Evolutionary conservation across 2,113 vertebrate genomes (phyloP), one percentile per base, ranked within the genome.

Genomic region (Tachuris rubrigastra): DNA sequence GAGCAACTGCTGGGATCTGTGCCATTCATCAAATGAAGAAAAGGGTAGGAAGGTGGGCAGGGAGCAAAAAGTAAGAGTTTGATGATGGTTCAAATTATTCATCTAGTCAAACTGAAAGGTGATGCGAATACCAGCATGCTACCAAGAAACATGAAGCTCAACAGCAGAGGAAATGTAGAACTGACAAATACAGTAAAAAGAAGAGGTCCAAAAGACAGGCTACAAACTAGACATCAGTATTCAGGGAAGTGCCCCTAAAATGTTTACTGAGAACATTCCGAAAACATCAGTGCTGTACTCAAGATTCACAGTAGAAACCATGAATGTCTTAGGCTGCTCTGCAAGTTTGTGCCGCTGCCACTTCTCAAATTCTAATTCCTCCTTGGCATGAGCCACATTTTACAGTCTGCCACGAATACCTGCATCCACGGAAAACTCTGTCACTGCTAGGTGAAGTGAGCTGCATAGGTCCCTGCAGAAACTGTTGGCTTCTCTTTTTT

Each of bases 261-360:
- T 16, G 33, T 22, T 72, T 41, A 17, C 3, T 42, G 68, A 11
- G 13, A 75, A 47, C 0, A 1, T 49, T 52, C 52, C 50, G 47
- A 46, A 49, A 84, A 76, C 31, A 62, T 12, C 6, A 1, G 6
- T 14, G 11, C 52, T 65, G 53, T 49, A 39, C 47, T 67, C 47
- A 12, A n/a, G 31, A 66, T 2, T 47, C 22, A 16, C n/a, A 33
- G 62, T 4, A 46, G 24, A 49, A 68, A n/a, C 31, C 0, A 1
- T 12, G 20, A 24, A 35, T 37, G 24, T 19, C 63, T 69, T n/a
- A 35, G n/a, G 31, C 20, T 39, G 66, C 69, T 77, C 73, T 14
- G 4, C 50, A 69, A 56, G 13, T 17, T 56, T 28, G 11, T 22
- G 11, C 35, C 65, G 24, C 69, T 88, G 30, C 60, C 0, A 4